Evolutionary conservation across 2,797 vertebrate species (phyloP), one percentile per base, ranked within the genome.

Genomic region (Rallus crepitans): DNA sequence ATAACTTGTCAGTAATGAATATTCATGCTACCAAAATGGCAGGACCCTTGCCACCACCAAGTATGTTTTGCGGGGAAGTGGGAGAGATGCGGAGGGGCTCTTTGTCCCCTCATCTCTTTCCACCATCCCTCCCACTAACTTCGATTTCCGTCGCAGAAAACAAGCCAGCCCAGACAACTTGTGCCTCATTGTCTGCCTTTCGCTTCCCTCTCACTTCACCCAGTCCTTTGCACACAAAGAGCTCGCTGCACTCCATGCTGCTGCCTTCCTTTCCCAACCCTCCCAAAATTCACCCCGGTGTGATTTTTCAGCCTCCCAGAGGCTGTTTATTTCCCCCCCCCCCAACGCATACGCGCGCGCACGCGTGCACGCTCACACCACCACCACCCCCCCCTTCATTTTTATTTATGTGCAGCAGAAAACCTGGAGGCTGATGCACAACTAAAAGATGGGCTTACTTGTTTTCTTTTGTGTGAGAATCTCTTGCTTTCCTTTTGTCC

Each of bases 391-490:
- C 97, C 61, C 55, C 97, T 97, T 98, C 96, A 98, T 98, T 98
- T 99, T 98, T 98, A 99, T 98, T 99, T 98, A 99, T 99, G 98
- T 98, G 98, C 98, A 98, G 98, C 96, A 98, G 98, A 98, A 98
- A 99, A 98, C 98, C 98, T 99, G 98, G 98, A 98, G 98, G 98
- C 99, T 99, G 99, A 99, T 99, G 99, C 99, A 99, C 99, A 98
- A 98, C 99, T 99, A 99, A 99, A 99, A 99, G 99, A 99, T 99
- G 98, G 99, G 99, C 99, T 99, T 99, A 99, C 99, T 99, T 99
- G 99, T 99, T 99, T 98, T 98, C 98, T 99, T 99, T 99, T 99
- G 99, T 99, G 98, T 98, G 98, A 98, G 99, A 99, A 99, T 98
- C 99, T 99, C 99, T 99, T 99, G 98, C 99, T 98, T 97, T 98